phyloP scores from a whole-genome alignment of 2,113 vertebrate genomes.

The Tragulus kanchil region DNA sequence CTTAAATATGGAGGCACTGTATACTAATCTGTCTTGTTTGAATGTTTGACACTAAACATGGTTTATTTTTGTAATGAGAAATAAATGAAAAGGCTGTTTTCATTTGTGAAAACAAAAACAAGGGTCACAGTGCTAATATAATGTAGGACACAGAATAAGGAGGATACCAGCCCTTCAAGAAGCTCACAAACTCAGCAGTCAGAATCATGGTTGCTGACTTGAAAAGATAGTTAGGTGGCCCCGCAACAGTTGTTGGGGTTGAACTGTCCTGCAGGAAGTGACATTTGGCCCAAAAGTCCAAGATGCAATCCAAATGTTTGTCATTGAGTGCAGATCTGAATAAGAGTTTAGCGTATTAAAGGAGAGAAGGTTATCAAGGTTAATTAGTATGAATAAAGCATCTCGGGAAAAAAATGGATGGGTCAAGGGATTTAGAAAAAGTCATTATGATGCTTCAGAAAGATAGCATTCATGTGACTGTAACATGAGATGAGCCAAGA shows the following conservation, averaged over 20 bases:
- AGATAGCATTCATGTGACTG: neutral
- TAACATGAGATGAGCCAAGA: neutral
- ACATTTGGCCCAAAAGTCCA: slow-evolving; percentile 21
- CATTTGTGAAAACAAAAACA: neutral
- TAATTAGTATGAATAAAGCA: slow-evolving; percentile 42
- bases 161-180: neutral
- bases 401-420: neutral
- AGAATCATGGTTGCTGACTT: neutral
- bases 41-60: slow-evolving; percentile 18
- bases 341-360: slow-evolving; percentile 15
- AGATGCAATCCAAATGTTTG: slow-evolving; percentile 29
- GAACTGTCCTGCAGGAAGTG: neutral
- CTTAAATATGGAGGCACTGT: neutral
- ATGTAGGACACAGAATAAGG: neutral
- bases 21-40: slow-evolving; percentile 21
- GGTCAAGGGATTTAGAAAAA: neutral
- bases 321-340: neutral
- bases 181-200: slow-evolving; percentile 16
- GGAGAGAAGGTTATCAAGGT: neutral
- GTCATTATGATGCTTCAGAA: slow-evolving; percentile 6
- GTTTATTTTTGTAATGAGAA: slow-evolving; percentile 45
- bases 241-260: neutral
- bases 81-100: slow-evolving; percentile 48
- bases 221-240: neutral
- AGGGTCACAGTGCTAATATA: slow-evolving; percentile 3